Base-by-base conservation (phyloP, 2,113 vertebrate genomes). In the Muntiacus reevesi region DNA sequence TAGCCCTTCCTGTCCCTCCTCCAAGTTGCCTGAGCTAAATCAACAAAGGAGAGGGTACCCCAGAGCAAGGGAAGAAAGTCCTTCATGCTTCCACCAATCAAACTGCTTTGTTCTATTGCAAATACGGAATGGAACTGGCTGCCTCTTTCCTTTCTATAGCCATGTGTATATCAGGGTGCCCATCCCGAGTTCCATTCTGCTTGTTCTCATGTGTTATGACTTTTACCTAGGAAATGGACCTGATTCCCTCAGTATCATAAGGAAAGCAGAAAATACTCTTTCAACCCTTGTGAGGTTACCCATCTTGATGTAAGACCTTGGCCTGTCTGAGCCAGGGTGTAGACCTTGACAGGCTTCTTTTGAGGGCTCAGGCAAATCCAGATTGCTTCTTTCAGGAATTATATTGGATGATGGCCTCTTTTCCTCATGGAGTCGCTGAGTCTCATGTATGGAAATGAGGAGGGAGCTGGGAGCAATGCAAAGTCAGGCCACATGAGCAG, bases 1-100 rank as follows among this genome's bases (percentile, higher is more conserved):
- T 86, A 86, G 93, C 88, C 94, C 89, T 97, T 98, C 96, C 97
- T 97, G 97, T 97, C 97, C 95, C 97, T 97, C 91, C 94, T 98
- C 95, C 97, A 95, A 97, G 97, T 97, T 96, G 97, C 91, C 94
- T 94, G 92, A 97, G 93, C 89, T 97, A 94, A 98, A 89, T 98
- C 97, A 98, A 97, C 94, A 98, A 97, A 95, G 90, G 76, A 96
- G 43, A 98, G 95, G 76, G 94, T 92, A 98, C 97, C 97, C 92
- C 86, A 91, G 94, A 95, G 89, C 93, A 85, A 67, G 90, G 83
- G 84, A 74, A 85, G 87, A 98, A 96, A 94, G 83, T 89, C 47
- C 89, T 95, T 83, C 55, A 14, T 59, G 62, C 71, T 47, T 96
- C 78, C 95, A 16, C 78, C 89, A 36, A 64, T 94, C 97, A 93